These are phyloP conservation scores for Coelopa pilipes DNA, from an alignment of 2,888 invertebrate species.

Conservation along the genomic window DNA sequence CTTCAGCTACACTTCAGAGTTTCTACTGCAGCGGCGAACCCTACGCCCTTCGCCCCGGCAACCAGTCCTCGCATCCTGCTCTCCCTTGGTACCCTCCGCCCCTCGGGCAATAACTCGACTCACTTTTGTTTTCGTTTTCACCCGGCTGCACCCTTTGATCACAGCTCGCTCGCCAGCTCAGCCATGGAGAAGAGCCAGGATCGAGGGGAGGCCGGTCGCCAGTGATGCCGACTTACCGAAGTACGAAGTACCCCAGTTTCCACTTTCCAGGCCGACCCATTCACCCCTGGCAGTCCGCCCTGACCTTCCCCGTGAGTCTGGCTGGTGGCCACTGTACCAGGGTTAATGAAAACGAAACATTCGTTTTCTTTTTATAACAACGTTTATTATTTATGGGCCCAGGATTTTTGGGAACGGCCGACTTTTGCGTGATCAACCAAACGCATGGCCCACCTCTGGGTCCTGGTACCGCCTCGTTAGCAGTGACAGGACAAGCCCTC, in stretches of 20 bases:
- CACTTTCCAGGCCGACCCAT: conserved; percentile 22
- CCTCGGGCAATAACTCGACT: conserved; percentile 5
- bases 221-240: no score
- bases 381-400: conserved; percentile 60
- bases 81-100: not conserved
- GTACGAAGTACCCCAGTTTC: conserved; percentile 7
- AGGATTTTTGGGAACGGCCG: conserved; percentile 30
- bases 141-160: conserved; percentile 41
- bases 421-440: not conserved
- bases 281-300: conserved; percentile 7
- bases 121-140: conserved; percentile 33
- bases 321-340: conserved; percentile 45
- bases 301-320: conserved; percentile 12
- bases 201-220: no score
- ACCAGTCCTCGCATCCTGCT: not conserved
- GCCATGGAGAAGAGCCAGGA: not conserved
- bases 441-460: not conserved
- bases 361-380: conserved; percentile 45
- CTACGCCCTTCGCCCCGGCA: not conserved
- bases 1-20: conserved; percentile 19
- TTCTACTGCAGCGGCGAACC: conserved; percentile 16
- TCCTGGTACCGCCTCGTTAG: not conserved
- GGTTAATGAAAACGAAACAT: conserved; percentile 59
- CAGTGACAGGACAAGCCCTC: conserved; percentile 20
- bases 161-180: conserved; percentile 30